phyloP scores from a whole-genome alignment of 2,888 invertebrate species.

The Watsonalla binaria region DNA sequence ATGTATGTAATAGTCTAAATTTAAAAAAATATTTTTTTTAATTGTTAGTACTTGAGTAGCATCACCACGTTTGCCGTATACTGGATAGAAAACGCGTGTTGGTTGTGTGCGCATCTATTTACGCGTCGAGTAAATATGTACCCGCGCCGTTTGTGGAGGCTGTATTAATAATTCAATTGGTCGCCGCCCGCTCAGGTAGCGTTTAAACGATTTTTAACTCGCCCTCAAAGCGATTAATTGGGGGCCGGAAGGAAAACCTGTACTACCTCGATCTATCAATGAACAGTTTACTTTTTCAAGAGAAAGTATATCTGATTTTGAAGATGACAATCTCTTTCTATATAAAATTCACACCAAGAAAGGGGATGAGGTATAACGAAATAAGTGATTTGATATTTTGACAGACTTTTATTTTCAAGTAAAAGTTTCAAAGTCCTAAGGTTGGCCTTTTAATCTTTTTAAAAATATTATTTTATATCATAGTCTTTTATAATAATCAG shows the following conservation, averaged over 20 bases:
- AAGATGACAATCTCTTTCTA: too few relatives aligned
- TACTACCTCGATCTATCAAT: slow-evolving; percentile 1
- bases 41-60: slow-evolving; percentile 8
- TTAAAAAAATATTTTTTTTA: too few relatives aligned
- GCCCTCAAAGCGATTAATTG: slow-evolving; percentile 72
- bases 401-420: too few relatives aligned
- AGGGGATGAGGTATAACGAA: too few relatives aligned
- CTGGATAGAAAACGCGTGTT: slow-evolving; percentile 70
- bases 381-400: too few relatives aligned
- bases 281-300: neutral
- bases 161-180: slow-evolving; percentile 79
- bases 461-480: too few relatives aligned
- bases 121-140: slow-evolving; percentile 77
- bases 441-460: too few relatives aligned
- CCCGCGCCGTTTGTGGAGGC: slow-evolving; percentile 75
- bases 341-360: too few relatives aligned
- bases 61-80: slow-evolving; percentile 27
- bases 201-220: slow-evolving; percentile 77
- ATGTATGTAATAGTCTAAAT: too few relatives aligned
- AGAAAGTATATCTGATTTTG: neutral
- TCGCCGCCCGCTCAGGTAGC: slow-evolving; percentile 66
- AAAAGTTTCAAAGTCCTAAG: too few relatives aligned
- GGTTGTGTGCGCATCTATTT: slow-evolving; percentile 78
- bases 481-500: too few relatives aligned
- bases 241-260: slow-evolving; percentile 14